These are phyloP conservation scores for Acridotheres tristis DNA, from an alignment of 2,797 vertebrate species.

Conservation along the genomic window DNA sequence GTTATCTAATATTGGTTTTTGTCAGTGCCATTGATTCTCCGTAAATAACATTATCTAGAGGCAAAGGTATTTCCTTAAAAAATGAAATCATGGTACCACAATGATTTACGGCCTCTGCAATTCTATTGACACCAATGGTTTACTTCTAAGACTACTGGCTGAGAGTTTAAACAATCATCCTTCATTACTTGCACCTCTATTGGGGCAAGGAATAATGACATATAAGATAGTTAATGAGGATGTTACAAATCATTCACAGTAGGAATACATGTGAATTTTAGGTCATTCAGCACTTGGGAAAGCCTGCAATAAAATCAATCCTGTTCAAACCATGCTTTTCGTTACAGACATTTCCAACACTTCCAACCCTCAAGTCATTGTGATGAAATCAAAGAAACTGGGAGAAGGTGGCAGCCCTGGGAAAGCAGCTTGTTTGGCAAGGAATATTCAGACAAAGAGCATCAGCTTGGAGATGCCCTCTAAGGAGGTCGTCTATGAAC, in stretches of 20 bases:
- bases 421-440: not conserved
- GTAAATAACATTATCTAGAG: not conserved
- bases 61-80: not conserved
- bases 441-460: not conserved
- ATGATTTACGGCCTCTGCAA: too few species aligned
- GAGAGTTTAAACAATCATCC: not conserved
- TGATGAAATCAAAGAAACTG: not conserved
- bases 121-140: too few species aligned
- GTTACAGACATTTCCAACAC: not conserved
- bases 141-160: not conserved
- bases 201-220: not conserved
- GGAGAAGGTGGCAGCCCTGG: not conserved
- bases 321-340: fast-evolving
- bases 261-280: not conserved
- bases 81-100: not conserved
- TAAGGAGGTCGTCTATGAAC: not conserved
- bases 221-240: not conserved
- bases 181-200: not conserved
- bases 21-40: not conserved
- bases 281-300: not conserved
- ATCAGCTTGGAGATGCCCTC: too few species aligned
- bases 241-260: not conserved
- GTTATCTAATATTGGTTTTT: not conserved
- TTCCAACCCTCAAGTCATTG: not conserved
- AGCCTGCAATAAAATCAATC: not conserved